Conservation (phyloP, 1,140 invertebrate genomes). For the Whitmania pigra region DNA sequence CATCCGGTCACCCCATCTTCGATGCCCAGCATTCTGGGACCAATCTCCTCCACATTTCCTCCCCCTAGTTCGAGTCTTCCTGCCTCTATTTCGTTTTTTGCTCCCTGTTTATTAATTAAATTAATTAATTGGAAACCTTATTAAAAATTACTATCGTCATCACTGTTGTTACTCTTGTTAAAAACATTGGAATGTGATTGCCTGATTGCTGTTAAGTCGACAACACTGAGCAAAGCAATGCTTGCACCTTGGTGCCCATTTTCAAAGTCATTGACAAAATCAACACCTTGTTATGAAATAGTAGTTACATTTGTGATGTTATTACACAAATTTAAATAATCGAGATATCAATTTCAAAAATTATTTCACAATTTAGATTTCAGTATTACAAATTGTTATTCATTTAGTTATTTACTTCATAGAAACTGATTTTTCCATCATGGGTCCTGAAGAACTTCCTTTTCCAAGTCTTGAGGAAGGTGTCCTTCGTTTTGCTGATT, state of each 20-base stretch:
- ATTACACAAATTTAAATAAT: too few relatives aligned
- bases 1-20: constrained; percentile 46
- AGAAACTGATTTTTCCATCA: constrained; percentile 47
- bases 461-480: constrained; percentile 52
- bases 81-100: constrained; percentile 43
- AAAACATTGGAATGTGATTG: too few relatives aligned
- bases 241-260: too few relatives aligned
- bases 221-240: too few relatives aligned
- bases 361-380: too few relatives aligned
- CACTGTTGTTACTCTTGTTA: not conserved
- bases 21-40: constrained; percentile 46
- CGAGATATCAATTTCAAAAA: too few relatives aligned
- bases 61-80: constrained; percentile 47
- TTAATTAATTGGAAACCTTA: constrained; percentile 1
- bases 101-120: constrained; percentile 35
- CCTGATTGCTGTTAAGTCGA: too few relatives aligned
- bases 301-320: too few relatives aligned
- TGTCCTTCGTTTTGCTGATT: constrained; percentile 47
- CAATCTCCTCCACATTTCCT: constrained; percentile 46
- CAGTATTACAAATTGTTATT: not conserved
- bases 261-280: too few relatives aligned
- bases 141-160: not conserved
- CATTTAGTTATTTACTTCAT: constrained; percentile 35
- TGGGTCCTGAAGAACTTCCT: constrained; percentile 45
- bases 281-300: too few relatives aligned